Base-by-base conservation (phyloP, 2,888 invertebrate genomes). In the Synanthedon tipuliformis region DNA sequence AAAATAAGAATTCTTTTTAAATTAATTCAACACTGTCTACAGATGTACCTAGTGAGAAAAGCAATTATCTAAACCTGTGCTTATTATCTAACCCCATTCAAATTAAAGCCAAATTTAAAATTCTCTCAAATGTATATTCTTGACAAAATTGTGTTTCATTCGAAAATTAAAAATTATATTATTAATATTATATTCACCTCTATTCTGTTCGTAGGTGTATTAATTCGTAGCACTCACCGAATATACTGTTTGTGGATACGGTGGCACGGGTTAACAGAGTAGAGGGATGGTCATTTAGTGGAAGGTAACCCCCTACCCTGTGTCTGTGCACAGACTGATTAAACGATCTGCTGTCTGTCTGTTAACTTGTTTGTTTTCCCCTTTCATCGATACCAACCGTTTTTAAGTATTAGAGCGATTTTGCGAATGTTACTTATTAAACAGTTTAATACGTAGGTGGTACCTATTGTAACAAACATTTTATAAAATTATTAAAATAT, bases 231-330 rank as follows among this genome's bases (percentile, higher is more conserved):
- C 75, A 73, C 75, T 83, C 70, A 73, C 81, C 81, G 74, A 81
- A 78, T 75, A 74, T 78, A 81, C 75, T 82, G 83, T 83, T 84
- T 84, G 85, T 78, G 84, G 84, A 85, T 83, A 81, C 83, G 81
- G 82, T 78, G 77, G 82, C 78, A 68, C 73, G 81, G 81, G 81
- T 81, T 83, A 81, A 80, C 81, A 77, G 79, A 75, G 73, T 69
- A 73, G 79, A 81, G 83, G 81, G 85, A 76, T 84, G 84, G 85
- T 85, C 84, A 84, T 85, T 86, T 82, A 83, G 81, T 75, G 73
- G 80, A 80, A 81, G 78, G 78, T 78, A 74, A 62, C 68, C 71
- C 71, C 67, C 68, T 27, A 50, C 50, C n/a, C 50, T 66, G 67
- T 74, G 77, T 79, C 80, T 80, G 73, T 66, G 73, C 76, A 73